phyloP scores from a whole-genome alignment of 2,797 vertebrate species.

The Falco cherrug region DNA sequence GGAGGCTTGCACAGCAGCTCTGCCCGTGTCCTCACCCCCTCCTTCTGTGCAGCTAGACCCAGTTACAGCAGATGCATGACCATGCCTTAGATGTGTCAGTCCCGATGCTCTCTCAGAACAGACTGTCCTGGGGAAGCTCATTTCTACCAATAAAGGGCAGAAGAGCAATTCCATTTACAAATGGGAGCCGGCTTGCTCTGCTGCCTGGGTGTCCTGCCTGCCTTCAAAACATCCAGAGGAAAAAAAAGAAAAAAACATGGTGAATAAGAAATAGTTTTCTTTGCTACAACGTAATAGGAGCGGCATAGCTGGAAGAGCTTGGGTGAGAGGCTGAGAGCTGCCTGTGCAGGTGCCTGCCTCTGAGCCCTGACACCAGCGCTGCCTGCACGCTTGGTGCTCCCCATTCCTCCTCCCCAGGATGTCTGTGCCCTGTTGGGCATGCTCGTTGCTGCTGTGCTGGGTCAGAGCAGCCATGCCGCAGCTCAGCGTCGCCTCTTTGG shows the following conservation, averaged over 20 bases:
- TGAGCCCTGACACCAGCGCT: background rate
- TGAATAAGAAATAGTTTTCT: background rate
- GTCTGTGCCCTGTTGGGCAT: rapidly evolving
- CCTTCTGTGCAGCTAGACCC: rapidly evolving
- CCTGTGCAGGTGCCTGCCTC: background rate
- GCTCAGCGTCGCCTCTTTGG: background rate
- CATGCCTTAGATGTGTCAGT: background rate
- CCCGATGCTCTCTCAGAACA: rapidly evolving
- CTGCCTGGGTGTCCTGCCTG: background rate
- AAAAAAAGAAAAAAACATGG: background rate
- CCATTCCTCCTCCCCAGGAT: background rate
- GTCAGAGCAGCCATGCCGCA: background rate
- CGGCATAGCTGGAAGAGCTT: background rate
- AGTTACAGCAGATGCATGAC: background rate
- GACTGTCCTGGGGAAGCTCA: background rate
- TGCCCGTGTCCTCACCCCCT: background rate
- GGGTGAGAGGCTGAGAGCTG: background rate
- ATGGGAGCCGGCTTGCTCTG: background rate
- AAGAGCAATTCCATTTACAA: background rate
- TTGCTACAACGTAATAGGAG: background rate
- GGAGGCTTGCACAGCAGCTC: background rate
- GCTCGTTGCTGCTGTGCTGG: background rate
- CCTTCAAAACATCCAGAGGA: background rate
- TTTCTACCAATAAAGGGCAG: background rate
- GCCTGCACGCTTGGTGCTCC: background rate